Base-by-base conservation (phyloP, 2,888 invertebrate genomes). In the Conops quadrifasciatus region DNA sequence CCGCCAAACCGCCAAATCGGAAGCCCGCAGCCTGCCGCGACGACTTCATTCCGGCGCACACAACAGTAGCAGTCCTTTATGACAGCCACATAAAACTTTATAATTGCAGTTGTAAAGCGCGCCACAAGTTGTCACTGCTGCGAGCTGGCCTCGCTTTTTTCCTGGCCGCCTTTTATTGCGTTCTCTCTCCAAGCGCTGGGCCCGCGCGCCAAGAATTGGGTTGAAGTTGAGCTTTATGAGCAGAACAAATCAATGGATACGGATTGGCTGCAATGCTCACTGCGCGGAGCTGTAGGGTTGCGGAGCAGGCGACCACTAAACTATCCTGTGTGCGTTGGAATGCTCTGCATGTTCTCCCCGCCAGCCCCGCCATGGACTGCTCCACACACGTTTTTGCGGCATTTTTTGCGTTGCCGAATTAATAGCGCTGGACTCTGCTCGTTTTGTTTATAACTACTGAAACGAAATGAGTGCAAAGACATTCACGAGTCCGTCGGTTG, bases 231-330 rank as follows among this genome's bases (percentile, higher is more conserved):
- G 19, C 45, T 71, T 74, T 73, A 74, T 67, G 73, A 62, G 70
- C 74, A 66, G 74, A 71, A 72, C 71, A 67, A 74, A 74, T 74
- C 67, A 36, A 49, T 72, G 36, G 49, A 63, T 43, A 28, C 28
- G 3, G 58, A 24, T 26, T 36, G n/a, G n/a, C n/a, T n/a, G n/a
- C n/a, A n/a, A n/a, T n/a, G n/a, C n/a, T n/a, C n/a, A n/a, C n/a
- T n/a, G n/a, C n/a, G n/a, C n/a, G n/a, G n/a, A n/a, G n/a, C n/a
- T n/a, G n/a, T n/a, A n/a, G n/a, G n/a, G n/a, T n/a, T n/a, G n/a
- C n/a, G n/a, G n/a, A n/a, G n/a, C 51, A 26, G 16, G 60, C 19
- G 26, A 19, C 62, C 15, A 16, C 21, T 64, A 56, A 58, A 62
- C 53, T 2, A 11, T 2, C 53, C 2, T n/a, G 3, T 21, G 53